Conservation (phyloP, 2,888 invertebrate species). For the Spilosoma lubricipeda region DNA sequence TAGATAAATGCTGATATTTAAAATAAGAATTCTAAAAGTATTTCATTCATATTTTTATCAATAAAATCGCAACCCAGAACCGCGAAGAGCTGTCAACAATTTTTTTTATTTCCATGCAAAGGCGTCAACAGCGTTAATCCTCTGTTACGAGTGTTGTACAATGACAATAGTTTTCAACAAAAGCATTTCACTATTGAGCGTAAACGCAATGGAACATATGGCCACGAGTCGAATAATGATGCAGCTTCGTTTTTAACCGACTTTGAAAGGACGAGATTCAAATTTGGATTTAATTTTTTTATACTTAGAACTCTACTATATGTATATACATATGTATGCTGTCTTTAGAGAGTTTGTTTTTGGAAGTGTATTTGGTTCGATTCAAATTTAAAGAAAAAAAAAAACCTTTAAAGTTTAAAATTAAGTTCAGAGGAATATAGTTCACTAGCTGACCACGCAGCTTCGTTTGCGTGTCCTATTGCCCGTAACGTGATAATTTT, state of each 20-base stretch:
- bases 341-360: not conserved
- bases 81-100: slow-evolving; percentile 21
- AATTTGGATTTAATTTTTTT: not conserved
- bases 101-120: slow-evolving; percentile 51
- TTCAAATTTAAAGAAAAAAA: not conserved
- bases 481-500: too few relatives aligned
- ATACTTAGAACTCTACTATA: not conserved
- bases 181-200: slow-evolving; percentile 67
- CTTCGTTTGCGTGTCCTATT: too few relatives aligned
- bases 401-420: not conserved
- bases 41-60: not conserved
- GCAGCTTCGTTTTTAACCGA: slow-evolving; percentile 45
- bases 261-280: not conserved
- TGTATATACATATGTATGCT: not conserved
- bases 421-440: not conserved
- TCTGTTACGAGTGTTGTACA: slow-evolving; percentile 65
- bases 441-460: too few relatives aligned
- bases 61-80: slow-evolving; percentile 1
- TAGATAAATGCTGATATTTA: not conserved
- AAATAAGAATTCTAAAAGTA: slow-evolving; percentile 1
- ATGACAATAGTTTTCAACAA: slow-evolving; percentile 56
- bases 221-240: slow-evolving; percentile 42
- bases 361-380: not conserved
- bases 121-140: slow-evolving; percentile 77
- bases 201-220: slow-evolving; percentile 62